Evolutionary conservation across 1,140 invertebrate species (phyloP).

Genomic region (Drosophila pruinosa): DNA sequence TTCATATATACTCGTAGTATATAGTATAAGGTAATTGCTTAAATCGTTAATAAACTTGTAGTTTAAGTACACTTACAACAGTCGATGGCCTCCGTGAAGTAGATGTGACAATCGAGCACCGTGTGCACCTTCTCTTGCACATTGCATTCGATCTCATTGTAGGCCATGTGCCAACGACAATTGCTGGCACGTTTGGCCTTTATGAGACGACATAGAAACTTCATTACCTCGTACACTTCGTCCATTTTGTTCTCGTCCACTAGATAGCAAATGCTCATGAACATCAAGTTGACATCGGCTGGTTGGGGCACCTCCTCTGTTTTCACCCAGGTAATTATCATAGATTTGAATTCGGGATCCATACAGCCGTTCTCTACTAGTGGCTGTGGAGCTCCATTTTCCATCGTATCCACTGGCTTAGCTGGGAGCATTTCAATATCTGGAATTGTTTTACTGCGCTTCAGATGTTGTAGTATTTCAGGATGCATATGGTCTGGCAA

Average conservation of each 20-base stretch:
- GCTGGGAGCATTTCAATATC: background rate
- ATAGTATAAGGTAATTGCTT: no score
- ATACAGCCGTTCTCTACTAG: background rate
- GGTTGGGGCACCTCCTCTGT: constrained; percentile 35
- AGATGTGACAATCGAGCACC: constrained; percentile 22
- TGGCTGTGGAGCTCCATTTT: background rate
- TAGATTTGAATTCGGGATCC: constrained; percentile 19
- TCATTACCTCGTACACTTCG: constrained; percentile 57
- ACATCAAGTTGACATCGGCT: constrained; percentile 46
- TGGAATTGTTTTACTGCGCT: background rate
- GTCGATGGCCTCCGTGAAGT: constrained; percentile 42
- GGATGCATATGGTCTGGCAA: constrained; percentile 29
- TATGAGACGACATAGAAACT: constrained; percentile 57
- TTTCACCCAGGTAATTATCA: constrained; percentile 49
- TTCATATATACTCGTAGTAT: background rate
- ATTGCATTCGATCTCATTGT: constrained; percentile 43
- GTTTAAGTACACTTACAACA: constrained; percentile 35
- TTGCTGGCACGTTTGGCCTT: constrained; percentile 41
- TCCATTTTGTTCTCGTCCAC: constrained; percentile 17
- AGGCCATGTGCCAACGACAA: constrained; percentile 60
- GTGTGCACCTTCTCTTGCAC: constrained; percentile 38
- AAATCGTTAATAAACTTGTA: background rate
- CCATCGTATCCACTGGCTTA: background rate
- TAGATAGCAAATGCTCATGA: constrained; percentile 32
- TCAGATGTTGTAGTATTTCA: constrained; percentile 29